Conservation (phyloP, 1,140 invertebrate genomes). For the Hyphantria cunea region DNA sequence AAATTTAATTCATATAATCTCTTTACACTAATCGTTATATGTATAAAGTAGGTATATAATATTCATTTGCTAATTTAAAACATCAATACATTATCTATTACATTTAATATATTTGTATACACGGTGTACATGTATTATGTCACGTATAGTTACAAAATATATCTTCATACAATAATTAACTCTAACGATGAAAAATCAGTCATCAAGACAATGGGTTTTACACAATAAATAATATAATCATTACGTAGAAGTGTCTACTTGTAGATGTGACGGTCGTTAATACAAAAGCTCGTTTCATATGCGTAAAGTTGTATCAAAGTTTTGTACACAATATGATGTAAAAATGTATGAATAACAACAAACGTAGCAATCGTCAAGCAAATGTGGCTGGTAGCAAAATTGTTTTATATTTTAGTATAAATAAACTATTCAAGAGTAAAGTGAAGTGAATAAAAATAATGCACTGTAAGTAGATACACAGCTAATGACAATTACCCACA, state of each 20-base stretch:
- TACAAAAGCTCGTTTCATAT: slow-evolving; percentile 41
- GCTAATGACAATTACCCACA: no score
- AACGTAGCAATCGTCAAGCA: no score
- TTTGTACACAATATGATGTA: slow-evolving; percentile 7
- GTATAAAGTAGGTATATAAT: slow-evolving; percentile 39
- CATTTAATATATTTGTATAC: slow-evolving; percentile 71
- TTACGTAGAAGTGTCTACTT: slow-evolving; percentile 7
- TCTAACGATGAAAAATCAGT: slow-evolving; percentile 75
- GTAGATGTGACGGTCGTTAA: slow-evolving; percentile 36
- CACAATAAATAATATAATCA: slow-evolving; percentile 23
- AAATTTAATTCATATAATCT: slow-evolving; percentile 17
- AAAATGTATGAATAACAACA: neutral
- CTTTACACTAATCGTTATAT: slow-evolving; percentile 29
- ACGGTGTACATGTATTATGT: slow-evolving; percentile 53
- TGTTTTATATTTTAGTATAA: no score
- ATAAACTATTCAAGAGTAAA: no score
- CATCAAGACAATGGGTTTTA: slow-evolving; percentile 56
- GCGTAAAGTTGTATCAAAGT: slow-evolving; percentile 28
- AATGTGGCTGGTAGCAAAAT: no score
- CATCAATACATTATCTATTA: slow-evolving; percentile 66
- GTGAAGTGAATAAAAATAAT: no score
- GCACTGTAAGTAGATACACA: no score
- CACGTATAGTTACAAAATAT: slow-evolving; percentile 71
- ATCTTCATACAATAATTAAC: slow-evolving; percentile 52
- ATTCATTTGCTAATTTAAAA: slow-evolving; percentile 58